Base-by-base conservation (phyloP, 2,797 vertebrate genomes). In the Echiichthys vipera region DNA sequence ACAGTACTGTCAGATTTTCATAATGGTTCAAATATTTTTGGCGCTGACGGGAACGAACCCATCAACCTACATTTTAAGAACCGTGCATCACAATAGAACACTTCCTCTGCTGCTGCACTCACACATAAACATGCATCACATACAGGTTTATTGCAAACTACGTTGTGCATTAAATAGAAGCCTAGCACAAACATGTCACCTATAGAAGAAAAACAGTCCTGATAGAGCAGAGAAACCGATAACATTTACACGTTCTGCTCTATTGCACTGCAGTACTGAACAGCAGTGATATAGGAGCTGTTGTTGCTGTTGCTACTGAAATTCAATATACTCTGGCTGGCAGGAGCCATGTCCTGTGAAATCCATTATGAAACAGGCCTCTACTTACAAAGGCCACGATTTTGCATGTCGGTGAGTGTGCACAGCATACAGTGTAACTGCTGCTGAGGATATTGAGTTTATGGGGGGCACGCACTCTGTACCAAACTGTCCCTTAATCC, bases 301-400 rank as follows among this genome's bases (percentile, higher is more conserved):
- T 51, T 69, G 70, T 53, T 70, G 59, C 63, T 75, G 73, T 20
- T 72, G 71, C 45, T 45, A 42, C 55, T 85, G 83, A 85, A 88
- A 89, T 85, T 72, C 73, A 83, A 85, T 88, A 85, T 42, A 53
- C 51, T 58, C 30, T 1, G 5, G 56, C 61, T 74, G 71, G 58
- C 50, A 77, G 66, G 58, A 73, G 65, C 58, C 37, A n/a, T 22
- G 53, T 59, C 57, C 81, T 73, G 65, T 14, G 5, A 84, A 81
- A 86, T 75, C 79, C 78, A 85, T 84, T 74, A 90, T 75, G 68
- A 81, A 83, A 61, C 64, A 58, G 64, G 22, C 27, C 53, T 75
- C 53, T 46, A 32, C 67, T 72, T 63, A 77, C 61, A 84, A 75
- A 86, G 63, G 56, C 68, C 51, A 42, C 57, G 64, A 53, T 64